phyloP scores from a whole-genome alignment of 2,113 vertebrate genomes.

The Octodon degus region DNA sequence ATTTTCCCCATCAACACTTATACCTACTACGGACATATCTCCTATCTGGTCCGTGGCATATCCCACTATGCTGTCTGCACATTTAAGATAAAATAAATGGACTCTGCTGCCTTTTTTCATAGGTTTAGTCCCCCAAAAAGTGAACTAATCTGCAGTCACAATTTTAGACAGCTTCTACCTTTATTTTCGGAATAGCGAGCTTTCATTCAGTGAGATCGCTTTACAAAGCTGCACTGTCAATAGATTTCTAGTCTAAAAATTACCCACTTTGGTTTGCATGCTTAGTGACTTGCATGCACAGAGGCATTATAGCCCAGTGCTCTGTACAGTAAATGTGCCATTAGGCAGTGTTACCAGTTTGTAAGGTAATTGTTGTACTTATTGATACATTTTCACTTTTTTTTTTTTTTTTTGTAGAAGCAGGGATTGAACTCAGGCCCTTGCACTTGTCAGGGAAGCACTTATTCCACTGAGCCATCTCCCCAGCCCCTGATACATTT shows the following conservation, averaged over 20 bases:
- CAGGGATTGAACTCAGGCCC: too few species aligned
- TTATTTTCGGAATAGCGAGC: neutral
- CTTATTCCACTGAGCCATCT: too few species aligned
- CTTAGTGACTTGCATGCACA: neutral
- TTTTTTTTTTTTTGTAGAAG: too few species aligned
- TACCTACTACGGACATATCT: neutral
- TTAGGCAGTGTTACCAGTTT: slow-evolving; percentile 22
- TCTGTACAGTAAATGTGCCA: neutral
- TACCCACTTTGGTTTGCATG: neutral
- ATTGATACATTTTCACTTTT: too few species aligned
- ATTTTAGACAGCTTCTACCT: neutral
- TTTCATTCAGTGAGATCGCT: neutral
- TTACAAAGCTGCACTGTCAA: slow-evolving; percentile 2
- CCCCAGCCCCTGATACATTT: slow-evolving; percentile 44
- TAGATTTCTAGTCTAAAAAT: neutral
- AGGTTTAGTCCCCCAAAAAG: neutral
- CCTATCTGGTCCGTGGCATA: neutral
- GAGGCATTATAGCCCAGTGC: neutral
- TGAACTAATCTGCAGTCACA: neutral
- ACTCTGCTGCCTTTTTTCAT: neutral
- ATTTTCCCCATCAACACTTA: neutral
- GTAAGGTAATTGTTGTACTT: slow-evolving; percentile 2
- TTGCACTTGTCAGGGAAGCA: too few species aligned
- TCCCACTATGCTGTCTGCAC: neutral
- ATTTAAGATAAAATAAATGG: neutral